Evolutionary conservation across 2,797 vertebrate species (phyloP), one percentile per base, ranked within the genome.

Genomic region (Monodelphis domestica): DNA sequence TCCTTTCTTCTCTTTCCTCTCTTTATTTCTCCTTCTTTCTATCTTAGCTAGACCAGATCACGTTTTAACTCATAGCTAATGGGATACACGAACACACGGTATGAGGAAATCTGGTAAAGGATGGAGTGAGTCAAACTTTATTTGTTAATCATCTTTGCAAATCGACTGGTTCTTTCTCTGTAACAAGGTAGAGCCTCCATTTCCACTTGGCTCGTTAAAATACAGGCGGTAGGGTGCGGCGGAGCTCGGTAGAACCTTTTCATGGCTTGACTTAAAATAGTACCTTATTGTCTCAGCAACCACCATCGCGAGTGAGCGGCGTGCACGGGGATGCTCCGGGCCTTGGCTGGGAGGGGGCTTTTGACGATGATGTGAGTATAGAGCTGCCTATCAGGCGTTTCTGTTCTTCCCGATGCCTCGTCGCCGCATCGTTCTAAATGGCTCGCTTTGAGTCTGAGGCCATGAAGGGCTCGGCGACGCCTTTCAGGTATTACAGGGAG

Each of bases 371-470:
- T n/a, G n/a, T n/a, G n/a, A n/a, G n/a, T n/a, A n/a, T n/a, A n/a
- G n/a, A n/a, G n/a, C n/a, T n/a, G n/a, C n/a, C n/a, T n/a, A n/a
- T n/a, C n/a, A n/a, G n/a, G n/a, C n/a, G n/a, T n/a, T n/a, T n/a
- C n/a, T n/a, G n/a, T n/a, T n/a, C n/a, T n/a, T n/a, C n/a, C n/a
- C n/a, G n/a, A n/a, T n/a, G n/a, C n/a, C n/a, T n/a, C n/a, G n/a
- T n/a, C n/a, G n/a, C n/a, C n/a, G n/a, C n/a, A n/a, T n/a, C n/a
- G 70, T 84, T 84, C 84, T 84, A 50, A 38, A 26, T 84, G 84
- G 84, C 70, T 84, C 70, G 70, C 84, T 84, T 84, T 84, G 50
- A 84, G 38, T 84, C 70, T 84, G 70, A 84, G 84, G 70, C 70
- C 38, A 84, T 45, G 70, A 50, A 45, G 70, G 70, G 38, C 70